phyloP scores from a whole-genome alignment of 2,888 invertebrate species.

The Liodrosophila aerea region DNA sequence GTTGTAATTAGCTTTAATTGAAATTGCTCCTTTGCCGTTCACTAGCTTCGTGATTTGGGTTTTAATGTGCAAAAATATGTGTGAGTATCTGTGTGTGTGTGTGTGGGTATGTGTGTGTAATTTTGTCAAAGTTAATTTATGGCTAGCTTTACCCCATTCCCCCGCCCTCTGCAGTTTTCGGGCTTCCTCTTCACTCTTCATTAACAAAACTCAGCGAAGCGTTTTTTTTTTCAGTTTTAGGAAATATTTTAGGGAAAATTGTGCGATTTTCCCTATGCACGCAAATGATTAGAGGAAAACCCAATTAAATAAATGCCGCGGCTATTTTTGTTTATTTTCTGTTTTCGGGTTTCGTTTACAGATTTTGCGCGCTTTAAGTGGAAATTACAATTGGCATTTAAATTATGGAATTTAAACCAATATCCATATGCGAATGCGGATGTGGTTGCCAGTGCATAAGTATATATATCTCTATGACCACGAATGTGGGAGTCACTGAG shows the following conservation, averaged over 20 bases:
- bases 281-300: constrained; percentile 39
- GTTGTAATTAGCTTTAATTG: constrained; percentile 81
- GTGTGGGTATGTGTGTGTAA: constrained; percentile 41
- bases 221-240: constrained; percentile 16
- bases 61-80: constrained; percentile 70
- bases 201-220: constrained; percentile 7
- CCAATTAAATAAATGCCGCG: constrained; percentile 41
- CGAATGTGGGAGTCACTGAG: not conserved
- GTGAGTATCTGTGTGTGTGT: constrained; percentile 41
- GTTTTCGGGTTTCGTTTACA: not conserved
- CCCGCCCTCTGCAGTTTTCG: not conserved
- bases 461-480: constrained; percentile 26
- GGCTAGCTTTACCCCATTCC: constrained; percentile 27
- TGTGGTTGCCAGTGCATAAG: constrained; percentile 17
- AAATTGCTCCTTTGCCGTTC: constrained; percentile 73
- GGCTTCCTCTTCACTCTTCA: not conserved
- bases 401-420: constrained; percentile 1
- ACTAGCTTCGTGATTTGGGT: constrained; percentile 68
- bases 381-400: constrained; percentile 4
- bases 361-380: not conserved
- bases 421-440: constrained; percentile 13
- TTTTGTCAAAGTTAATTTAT: constrained; percentile 74
- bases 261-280: constrained; percentile 21
- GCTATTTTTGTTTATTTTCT: constrained; percentile 5
- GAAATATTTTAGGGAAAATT: constrained; percentile 4